phyloP scores from a whole-genome alignment of 2,888 invertebrate species.

The Synanthedon vespiformis region DNA sequence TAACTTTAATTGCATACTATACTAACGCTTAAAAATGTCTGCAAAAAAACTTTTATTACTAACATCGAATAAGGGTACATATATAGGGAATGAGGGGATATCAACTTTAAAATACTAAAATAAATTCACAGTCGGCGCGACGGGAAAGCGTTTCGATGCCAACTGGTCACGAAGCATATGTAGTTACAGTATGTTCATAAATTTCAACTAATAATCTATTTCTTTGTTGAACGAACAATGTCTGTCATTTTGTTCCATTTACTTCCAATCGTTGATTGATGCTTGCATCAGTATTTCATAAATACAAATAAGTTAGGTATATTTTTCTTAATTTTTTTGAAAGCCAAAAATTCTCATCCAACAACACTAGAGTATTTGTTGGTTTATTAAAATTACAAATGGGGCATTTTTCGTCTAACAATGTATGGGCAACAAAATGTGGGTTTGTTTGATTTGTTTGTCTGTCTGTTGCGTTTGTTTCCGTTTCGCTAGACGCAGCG shows the following conservation, averaged over 20 bases:
- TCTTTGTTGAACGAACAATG: constrained; percentile 16
- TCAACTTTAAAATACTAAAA: constrained; percentile 15
- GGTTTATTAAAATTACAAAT: background rate
- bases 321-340: background rate
- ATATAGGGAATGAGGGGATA: no score
- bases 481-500: constrained; percentile 40
- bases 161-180: constrained; percentile 52
- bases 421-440: background rate
- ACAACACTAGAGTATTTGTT: background rate
- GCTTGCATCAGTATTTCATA: background rate
- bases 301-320: background rate
- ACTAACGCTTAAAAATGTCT: no score
- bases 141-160: constrained; percentile 39
- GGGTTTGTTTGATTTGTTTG: constrained; percentile 32
- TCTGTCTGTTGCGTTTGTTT: constrained; percentile 30
- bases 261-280: background rate
- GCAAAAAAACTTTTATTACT: no score
- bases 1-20: no score
- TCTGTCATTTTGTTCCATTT: background rate
- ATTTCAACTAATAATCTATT: constrained; percentile 29
- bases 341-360: no score
- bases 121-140: constrained; percentile 53
- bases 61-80: no score
- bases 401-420: background rate
- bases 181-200: constrained; percentile 58